Evolutionary conservation across 2,888 invertebrate species (phyloP).

Genomic region (Ceraclea dissimilis): DNA sequence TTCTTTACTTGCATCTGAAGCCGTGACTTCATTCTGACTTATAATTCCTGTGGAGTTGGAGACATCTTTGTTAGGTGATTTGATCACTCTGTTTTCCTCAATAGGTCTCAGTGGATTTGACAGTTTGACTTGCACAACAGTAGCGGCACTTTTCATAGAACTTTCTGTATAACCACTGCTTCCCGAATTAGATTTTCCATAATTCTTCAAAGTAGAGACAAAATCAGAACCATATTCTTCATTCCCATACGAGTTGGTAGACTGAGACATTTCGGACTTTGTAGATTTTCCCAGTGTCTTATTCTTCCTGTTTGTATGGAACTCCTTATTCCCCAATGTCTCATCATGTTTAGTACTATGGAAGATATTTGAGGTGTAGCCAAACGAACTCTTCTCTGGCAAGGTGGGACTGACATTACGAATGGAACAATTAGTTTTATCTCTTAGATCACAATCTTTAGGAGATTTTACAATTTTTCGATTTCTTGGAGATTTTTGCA

Average conservation of each 20-base stretch:
- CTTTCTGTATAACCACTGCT: slow-evolving; percentile 21
- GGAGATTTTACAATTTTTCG: not conserved
- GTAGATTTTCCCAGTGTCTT: not conserved
- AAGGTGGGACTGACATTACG: slow-evolving; percentile 11
- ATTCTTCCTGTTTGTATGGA: no score
- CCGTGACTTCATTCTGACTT: not conserved
- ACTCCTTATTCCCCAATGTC: slow-evolving; percentile 1
- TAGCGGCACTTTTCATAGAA: slow-evolving; percentile 20
- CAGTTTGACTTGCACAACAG: slow-evolving; percentile 13
- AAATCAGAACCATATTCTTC: slow-evolving; percentile 10
- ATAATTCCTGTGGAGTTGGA: not conserved
- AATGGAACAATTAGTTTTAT: not conserved
- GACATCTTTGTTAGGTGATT: not conserved
- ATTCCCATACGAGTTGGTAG: slow-evolving; percentile 5
- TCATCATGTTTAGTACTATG: slow-evolving; percentile 22
- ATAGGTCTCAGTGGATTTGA: slow-evolving; percentile 9
- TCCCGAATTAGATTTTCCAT: slow-evolving; percentile 20
- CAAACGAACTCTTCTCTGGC: slow-evolving; percentile 16
- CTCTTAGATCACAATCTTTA: not conserved
- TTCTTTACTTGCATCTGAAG: slow-evolving; percentile 20
- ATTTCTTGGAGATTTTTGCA: not conserved
- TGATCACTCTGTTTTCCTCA: slow-evolving; percentile 3
- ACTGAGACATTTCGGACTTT: not conserved
- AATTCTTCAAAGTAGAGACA: slow-evolving; percentile 16
- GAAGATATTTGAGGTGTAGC: slow-evolving; percentile 17